These are phyloP conservation scores for Columba guinea DNA, from an alignment of 2,797 vertebrate species.

Conservation along the genomic window DNA sequence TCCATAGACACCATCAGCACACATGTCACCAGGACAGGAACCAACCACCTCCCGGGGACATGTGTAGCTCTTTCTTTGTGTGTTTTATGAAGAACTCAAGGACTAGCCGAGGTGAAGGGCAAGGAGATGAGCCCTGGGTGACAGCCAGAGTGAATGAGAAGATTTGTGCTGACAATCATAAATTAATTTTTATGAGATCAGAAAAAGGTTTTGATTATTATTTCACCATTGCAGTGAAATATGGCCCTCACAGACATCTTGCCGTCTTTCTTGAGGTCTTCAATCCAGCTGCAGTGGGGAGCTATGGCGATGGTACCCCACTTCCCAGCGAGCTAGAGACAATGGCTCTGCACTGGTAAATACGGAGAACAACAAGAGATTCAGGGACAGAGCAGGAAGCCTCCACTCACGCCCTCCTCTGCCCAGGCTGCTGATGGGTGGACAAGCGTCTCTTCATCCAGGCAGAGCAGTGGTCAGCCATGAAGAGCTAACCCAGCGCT, in stretches of 20 bases:
- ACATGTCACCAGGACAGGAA: neutral
- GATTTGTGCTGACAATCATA: neutral
- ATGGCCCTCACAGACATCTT: neutral
- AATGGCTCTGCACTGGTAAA: neutral
- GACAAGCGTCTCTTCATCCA: neutral
- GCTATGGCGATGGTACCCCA: neutral
- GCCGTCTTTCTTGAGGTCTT: neutral
- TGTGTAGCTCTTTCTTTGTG: neutral
- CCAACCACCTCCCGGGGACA: neutral
- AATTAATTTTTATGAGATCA: too few species aligned
- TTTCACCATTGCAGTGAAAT: neutral
- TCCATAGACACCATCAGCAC: rapidly evolving
- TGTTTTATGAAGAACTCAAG: neutral
- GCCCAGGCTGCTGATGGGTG: neutral
- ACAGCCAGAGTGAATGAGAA: neutral
- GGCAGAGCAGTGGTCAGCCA: neutral
- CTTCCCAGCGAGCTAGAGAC: neutral
- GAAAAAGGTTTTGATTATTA: neutral
- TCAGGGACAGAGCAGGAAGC: neutral
- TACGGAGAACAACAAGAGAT: neutral
- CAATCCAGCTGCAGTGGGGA: neutral
- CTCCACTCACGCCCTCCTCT: neutral
- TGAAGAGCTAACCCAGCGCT: neutral
- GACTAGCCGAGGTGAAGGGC: neutral
- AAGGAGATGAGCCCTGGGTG: neutral